These are phyloP conservation scores for Helicoverpa assulta DNA, from an alignment of 2,888 invertebrate species.

Conservation along the genomic window DNA sequence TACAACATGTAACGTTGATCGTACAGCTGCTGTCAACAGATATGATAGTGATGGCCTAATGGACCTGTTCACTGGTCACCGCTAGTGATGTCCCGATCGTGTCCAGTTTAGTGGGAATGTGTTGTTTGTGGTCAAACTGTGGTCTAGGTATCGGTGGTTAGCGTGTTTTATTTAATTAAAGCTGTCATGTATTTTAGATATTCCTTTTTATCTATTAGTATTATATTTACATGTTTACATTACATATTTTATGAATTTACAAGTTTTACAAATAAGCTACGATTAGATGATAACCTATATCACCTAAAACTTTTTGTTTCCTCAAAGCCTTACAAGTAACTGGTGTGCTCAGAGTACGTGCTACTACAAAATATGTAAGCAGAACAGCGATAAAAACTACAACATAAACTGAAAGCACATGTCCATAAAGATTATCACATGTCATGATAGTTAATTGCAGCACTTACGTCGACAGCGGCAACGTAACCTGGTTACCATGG, in stretches of 20 bases:
- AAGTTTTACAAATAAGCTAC: too few relatives aligned
- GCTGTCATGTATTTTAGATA: too few relatives aligned
- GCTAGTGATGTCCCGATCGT: constrained; percentile 28
- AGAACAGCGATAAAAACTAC: not conserved
- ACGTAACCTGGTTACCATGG: constrained; percentile 42
- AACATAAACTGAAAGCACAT: not conserved
- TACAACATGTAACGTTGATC: not conserved
- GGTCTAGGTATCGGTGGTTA: not conserved
- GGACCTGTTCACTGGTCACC: not conserved
- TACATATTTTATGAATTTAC: too few relatives aligned
- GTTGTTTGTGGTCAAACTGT: not conserved
- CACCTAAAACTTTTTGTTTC: too few relatives aligned
- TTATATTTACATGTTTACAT: too few relatives aligned
- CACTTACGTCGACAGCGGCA: constrained; percentile 25
- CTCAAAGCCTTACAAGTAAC: too few relatives aligned
- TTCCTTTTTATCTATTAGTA: too few relatives aligned
- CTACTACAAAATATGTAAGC: not conserved
- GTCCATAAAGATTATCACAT: constrained; percentile 11
- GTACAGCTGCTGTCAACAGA: constrained; percentile 19
- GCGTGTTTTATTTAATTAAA: not conserved
- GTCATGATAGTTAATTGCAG: constrained; percentile 19
- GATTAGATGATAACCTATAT: too few relatives aligned
- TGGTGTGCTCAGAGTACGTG: too few relatives aligned
- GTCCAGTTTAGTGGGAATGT: not conserved
- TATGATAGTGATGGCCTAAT: constrained; percentile 42